Percentiles rank a stretch among this genome's conserved stretches.
phyloP scores from a whole-genome alignment of 2,797 vertebrate genomes.

The Benthosema pterotum region DNA sequence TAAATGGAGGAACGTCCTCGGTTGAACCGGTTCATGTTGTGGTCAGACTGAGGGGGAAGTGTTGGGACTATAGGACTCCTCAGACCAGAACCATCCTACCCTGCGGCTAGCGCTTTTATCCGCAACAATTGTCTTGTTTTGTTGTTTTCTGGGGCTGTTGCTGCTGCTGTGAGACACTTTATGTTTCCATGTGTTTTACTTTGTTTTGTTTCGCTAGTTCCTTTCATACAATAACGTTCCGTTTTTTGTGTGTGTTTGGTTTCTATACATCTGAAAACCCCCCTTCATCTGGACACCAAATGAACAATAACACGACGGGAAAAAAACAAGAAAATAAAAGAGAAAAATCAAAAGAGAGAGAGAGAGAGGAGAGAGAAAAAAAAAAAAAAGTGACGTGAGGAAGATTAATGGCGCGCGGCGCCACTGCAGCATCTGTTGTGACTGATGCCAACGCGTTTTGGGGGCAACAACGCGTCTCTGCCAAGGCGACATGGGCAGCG shows the following conservation, averaged over 20 bases:
- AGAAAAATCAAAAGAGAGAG: background rate
- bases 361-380: too few relatives aligned
- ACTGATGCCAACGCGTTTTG: slow-evolving; percentile 44
- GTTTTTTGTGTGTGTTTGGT: slow-evolving; percentile 30
- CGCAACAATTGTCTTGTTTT: slow-evolving; percentile 24
- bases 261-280: slow-evolving; percentile 41
- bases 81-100: background rate
- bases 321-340: slow-evolving; percentile 63
- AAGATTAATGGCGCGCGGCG: slow-evolving; percentile 43
- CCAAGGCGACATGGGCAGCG: slow-evolving; percentile 48
- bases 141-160: slow-evolving; percentile 46
- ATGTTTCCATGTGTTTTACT: slow-evolving; percentile 39
- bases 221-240: slow-evolving; percentile 11
- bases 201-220: slow-evolving; percentile 21
- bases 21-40: background rate
- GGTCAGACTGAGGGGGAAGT: slow-evolving; percentile 3
- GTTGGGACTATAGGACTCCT: slow-evolving; percentile 28
- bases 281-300: slow-evolving; percentile 65
- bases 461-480: slow-evolving; percentile 22
- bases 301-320: slow-evolving; percentile 51
- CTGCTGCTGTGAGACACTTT: slow-evolving; percentile 43
- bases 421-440: slow-evolving; percentile 39
- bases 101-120: slow-evolving; percentile 24
- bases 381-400: slow-evolving; percentile 38
- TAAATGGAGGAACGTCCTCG: background rate